Evolutionary conservation across 2,888 invertebrate genomes (phyloP), one percentile per base, ranked within the genome.

Genomic region (Hydraecia micacea): DNA sequence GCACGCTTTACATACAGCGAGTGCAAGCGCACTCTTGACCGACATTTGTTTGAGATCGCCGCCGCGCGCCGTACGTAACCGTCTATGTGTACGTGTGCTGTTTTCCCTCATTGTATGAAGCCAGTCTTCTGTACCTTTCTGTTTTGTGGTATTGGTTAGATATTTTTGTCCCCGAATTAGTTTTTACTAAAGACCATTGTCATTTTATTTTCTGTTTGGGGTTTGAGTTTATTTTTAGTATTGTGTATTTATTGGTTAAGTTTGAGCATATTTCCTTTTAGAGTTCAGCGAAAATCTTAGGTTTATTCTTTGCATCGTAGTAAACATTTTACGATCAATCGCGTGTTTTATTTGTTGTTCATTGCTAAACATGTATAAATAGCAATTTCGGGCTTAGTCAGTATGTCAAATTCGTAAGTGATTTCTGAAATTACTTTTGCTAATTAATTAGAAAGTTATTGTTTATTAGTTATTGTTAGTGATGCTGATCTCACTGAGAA

Each of bases 111-210:
- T 15, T 67, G 5, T 21, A 18, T 15, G 25, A 1, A 62, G 25
- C 2, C 2, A 1, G 18, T 0, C n/a, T 80, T 67, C 67, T 80
- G 36, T 15, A 21, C 0, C 0, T 32, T 1, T 0, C 8, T 39
- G 0, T 15, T 0, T 6, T 32, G 46, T 62, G 81, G 36, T 60
- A 63, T 69, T 46, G 46, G 58, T 66, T 63, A 75, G 71, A 75
- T 82, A 83, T 84, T 81, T 81, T 68, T 69, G 72, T 73, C 74
- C 68, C 74, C 36, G 69, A 84, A 84, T 85, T 86, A 84, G 86
- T 66, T 73, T 63, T 70, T 73, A 75, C 75, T 84, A 74, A 83
- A 84, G 84, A 84, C 69, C 63, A 70, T 70, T 84, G 79, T 63
- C 62, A 69, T 84, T 84, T 83, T 71, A 84, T 84, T 83, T 75